Conservation (phyloP, 2,113 vertebrate species). For the Opisthocomus hoazin region DNA sequence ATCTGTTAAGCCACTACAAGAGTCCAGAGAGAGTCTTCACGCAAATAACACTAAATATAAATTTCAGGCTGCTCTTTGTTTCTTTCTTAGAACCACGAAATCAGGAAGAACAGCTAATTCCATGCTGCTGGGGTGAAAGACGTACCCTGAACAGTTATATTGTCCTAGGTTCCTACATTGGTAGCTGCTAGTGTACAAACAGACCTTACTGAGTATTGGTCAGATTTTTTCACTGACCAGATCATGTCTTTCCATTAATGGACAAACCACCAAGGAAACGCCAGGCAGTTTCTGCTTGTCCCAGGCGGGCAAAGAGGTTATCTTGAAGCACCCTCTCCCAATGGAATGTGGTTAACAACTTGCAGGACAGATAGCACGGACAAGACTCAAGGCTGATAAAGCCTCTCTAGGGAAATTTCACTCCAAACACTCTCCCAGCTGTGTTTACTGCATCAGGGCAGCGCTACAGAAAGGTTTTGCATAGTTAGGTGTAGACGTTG, state of each 20-base stretch:
- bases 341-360: not conserved
- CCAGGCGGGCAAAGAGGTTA: not conserved
- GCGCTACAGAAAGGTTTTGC: not conserved
- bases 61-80: not conserved
- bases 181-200: not conserved
- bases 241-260: not conserved
- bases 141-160: not conserved
- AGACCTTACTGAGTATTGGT: not conserved
- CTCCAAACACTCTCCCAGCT: not conserved
- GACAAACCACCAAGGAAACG: not conserved
- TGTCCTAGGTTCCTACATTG: rapidly evolving
- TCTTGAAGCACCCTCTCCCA: not conserved
- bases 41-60: not conserved
- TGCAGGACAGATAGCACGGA: not conserved
- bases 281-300: not conserved
- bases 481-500: not conserved
- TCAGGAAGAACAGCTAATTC: not conserved
- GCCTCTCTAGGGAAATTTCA: not conserved
- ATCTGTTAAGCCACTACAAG: slow-evolving; percentile 24
- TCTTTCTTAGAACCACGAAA: not conserved
- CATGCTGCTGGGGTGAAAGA: not conserved
- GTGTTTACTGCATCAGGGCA: not conserved
- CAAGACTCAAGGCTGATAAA: not conserved
- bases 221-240: not conserved
- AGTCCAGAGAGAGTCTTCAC: not conserved